These are phyloP conservation scores for Drosophila watanabei DNA, from an alignment of 1,140 invertebrate species.

Conservation along the genomic window DNA sequence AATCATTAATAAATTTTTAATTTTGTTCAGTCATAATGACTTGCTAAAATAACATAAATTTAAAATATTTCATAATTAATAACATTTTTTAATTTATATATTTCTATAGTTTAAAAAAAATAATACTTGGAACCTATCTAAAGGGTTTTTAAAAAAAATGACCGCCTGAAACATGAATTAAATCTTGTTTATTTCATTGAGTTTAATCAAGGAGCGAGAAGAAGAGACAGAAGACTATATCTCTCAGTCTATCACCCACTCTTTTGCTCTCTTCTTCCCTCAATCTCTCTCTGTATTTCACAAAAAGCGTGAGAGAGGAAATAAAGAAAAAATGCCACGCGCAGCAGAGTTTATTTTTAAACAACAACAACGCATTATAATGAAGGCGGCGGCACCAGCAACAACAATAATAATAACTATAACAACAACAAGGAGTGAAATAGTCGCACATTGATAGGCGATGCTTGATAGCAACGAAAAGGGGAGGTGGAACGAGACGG, in stretches of 20 bases:
- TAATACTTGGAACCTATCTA: background rate
- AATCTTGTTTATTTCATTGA: conserved; percentile 73
- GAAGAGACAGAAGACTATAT: conserved; percentile 8
- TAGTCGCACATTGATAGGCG: conserved; percentile 78
- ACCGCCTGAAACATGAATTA: conserved; percentile 65
- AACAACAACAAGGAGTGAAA: conserved; percentile 49
- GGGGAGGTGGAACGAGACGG: conserved; percentile 21
- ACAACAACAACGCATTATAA: conserved; percentile 82
- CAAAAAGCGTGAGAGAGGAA: conserved; percentile 22
- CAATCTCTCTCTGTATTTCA: background rate
- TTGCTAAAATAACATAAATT: too few species aligned
- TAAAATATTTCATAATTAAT: too few species aligned
- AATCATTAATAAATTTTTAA: too few species aligned
- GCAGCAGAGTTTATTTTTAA: conserved; percentile 81
- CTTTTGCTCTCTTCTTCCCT: background rate
- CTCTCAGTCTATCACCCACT: conserved; percentile 1
- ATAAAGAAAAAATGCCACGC: conserved; percentile 73
- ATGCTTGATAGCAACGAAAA: conserved; percentile 75
- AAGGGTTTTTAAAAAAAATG: background rate
- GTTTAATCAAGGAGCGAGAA: conserved; percentile 60
- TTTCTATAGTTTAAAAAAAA: background rate
- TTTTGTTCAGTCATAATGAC: too few species aligned
- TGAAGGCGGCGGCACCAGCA: conserved; percentile 51
- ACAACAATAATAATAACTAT: conserved; percentile 48
- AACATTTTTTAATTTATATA: background rate